Conservation (phyloP, 2,888 invertebrate species). For the Perizoma affinitatum region DNA sequence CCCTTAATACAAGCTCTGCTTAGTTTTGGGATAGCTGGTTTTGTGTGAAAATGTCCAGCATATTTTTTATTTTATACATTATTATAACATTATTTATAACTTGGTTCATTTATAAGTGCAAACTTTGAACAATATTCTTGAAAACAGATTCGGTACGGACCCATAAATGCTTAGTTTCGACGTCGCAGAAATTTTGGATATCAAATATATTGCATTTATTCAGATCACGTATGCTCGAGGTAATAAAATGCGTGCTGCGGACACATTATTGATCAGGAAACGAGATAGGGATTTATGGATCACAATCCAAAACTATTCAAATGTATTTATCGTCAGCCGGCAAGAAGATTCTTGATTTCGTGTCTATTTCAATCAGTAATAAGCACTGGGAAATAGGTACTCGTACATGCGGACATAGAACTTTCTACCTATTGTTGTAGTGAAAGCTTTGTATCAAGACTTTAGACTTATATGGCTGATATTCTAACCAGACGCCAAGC, state of each 20-base stretch:
- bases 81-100: too few relatives aligned
- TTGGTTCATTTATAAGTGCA: too few relatives aligned
- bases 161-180: conserved; percentile 51
- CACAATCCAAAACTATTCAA: conserved; percentile 6
- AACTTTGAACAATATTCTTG: too few relatives aligned
- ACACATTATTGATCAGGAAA: conserved; percentile 42
- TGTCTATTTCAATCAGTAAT: conserved; percentile 2
- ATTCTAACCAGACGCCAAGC: conserved; percentile 6
- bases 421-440: conserved; percentile 15
- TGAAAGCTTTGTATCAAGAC: conserved; percentile 17
- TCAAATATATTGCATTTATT: conserved; percentile 39
- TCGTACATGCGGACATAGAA: neutral
- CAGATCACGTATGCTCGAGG: conserved; percentile 47
- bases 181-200: conserved; percentile 29
- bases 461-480: neutral
- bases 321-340: neutral
- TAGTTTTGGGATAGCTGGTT: too few relatives aligned
- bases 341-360: conserved; percentile 3
- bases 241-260: conserved; percentile 49
- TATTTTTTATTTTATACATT: too few relatives aligned
- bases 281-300: conserved; percentile 27
- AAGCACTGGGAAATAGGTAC: conserved; percentile 3
- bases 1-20: too few relatives aligned
- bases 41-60: too few relatives aligned
- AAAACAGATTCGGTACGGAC: too few relatives aligned